Percentiles rank a stretch among this genome's conserved stretches.
Conservation (phyloP, 2,113 vertebrate species). For the Lanius collurio region DNA sequence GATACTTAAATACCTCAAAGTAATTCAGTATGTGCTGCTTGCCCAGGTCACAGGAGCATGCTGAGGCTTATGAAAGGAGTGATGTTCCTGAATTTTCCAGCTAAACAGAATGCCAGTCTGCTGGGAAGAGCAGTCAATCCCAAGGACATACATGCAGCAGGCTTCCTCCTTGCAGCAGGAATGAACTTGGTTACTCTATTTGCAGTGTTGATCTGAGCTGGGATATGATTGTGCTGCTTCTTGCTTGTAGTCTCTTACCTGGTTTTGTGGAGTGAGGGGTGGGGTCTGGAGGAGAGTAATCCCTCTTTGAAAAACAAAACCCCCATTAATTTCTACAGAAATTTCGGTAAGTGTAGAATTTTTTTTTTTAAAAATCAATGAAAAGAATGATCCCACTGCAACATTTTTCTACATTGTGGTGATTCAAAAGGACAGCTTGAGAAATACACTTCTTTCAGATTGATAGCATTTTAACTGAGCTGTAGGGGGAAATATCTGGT, state of each 20-base stretch:
- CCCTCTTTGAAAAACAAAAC: background rate
- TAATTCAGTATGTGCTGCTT: background rate
- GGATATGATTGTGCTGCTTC: fast-evolving
- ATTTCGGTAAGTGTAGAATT: background rate
- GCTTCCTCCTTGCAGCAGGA: background rate
- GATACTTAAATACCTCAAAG: background rate
- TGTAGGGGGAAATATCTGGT: background rate
- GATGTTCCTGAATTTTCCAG: background rate
- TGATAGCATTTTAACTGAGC: background rate
- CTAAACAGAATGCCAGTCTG: background rate
- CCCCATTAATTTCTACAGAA: background rate
- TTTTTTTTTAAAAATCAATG: background rate
- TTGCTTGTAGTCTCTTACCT: background rate
- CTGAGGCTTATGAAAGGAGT: background rate
- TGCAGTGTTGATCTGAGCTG: background rate
- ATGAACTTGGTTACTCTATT: background rate
- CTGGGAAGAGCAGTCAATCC: background rate
- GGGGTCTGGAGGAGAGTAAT: too few relatives aligned
- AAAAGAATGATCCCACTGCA: background rate
- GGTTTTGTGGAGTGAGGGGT: background rate
- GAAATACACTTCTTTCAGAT: background rate
- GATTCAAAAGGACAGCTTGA: background rate
- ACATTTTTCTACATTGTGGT: background rate
- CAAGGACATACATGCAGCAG: fast-evolving
- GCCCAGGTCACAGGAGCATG: background rate